A percentile compares a stretch with the other conserved stretches of the same genome.
phyloP scores from a whole-genome alignment of 2,113 vertebrate genomes.

The Chionis minor region DNA sequence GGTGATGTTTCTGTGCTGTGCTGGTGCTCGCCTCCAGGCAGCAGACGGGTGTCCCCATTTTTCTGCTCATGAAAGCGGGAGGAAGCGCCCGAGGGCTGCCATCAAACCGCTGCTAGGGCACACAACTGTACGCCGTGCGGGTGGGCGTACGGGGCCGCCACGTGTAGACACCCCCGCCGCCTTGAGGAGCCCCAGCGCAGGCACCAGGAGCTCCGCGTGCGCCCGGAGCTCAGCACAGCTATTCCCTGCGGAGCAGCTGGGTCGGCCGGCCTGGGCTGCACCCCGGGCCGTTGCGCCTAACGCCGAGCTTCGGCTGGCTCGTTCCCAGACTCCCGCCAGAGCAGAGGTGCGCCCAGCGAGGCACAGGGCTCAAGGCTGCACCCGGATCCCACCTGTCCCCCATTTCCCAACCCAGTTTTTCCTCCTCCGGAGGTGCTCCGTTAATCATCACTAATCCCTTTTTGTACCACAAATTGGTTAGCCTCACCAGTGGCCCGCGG shows the following conservation, averaged over 20 bases:
- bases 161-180: not conserved
- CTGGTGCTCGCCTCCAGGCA: not conserved
- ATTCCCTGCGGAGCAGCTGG: not conserved
- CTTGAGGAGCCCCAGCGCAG: not conserved
- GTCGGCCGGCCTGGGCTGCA: not conserved
- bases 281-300: not conserved
- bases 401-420: fast-evolving
- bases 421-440: not conserved
- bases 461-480: not conserved
- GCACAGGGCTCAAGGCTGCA: not conserved
- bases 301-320: not conserved
- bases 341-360: not conserved
- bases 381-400: not conserved
- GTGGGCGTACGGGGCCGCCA: not conserved
- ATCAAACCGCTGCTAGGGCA: not conserved
- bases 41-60: not conserved
- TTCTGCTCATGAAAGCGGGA: not conserved
- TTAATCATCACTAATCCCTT: not conserved
- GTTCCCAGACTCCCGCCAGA: not conserved
- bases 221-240: not conserved
- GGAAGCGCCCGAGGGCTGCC: not conserved
- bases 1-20: not conserved
- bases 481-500: not conserved
- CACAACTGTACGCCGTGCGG: fast-evolving
- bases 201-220: not conserved